Base-by-base conservation (phyloP, 2,113 vertebrate genomes). In the Pterophyllum scalare region DNA sequence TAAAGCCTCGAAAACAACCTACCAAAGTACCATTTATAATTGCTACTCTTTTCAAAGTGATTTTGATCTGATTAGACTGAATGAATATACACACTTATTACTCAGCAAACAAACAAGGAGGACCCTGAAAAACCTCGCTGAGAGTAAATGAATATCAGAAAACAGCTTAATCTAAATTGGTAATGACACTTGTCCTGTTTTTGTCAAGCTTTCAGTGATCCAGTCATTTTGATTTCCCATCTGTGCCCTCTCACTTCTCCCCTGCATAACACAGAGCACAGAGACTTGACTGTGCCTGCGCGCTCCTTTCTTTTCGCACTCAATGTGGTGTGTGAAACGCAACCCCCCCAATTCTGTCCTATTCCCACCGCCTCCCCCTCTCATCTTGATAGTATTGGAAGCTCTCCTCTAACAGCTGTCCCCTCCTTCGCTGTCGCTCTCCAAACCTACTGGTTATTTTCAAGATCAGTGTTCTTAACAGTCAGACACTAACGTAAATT, bases 301-400 rank as follows among this genome's bases (percentile, higher is more conserved):
- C 82, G 88, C 88, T 88, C 85, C 77, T 91, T 94, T 86, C 88
- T 87, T 91, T 92, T 95, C 93, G 87, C 95, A 94, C 92, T 91
- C 94, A 94, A 95, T 94, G 94, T 95, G 94, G 90, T 91, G 91
- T 95, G 95, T 94, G 93, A 96, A 91, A 94, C 64, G 17, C 91
- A 88, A 9, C 35, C 84, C 84, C 85, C 88, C 87, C 40, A 20
- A 79, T 82, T 81, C 90, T 56, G 82, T 85, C 88, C 81, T 65
- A 62, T 82, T 92, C 90, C 88, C 88, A 89, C 90, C 54, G 67
- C 88, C 91, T 89, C 89, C 84, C 82, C 10, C 54, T 72, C 84
- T 92, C 83, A 84, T 91, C 91, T 88, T 87, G 58, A 88, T 89
- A 78, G 77, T 91, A 94, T 91, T 92, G 91, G 91, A 92, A 87